Evolutionary conservation across 92 coral and sea anemone species (phyloP).

Genomic region (Palythoa heliodiscus): DNA sequence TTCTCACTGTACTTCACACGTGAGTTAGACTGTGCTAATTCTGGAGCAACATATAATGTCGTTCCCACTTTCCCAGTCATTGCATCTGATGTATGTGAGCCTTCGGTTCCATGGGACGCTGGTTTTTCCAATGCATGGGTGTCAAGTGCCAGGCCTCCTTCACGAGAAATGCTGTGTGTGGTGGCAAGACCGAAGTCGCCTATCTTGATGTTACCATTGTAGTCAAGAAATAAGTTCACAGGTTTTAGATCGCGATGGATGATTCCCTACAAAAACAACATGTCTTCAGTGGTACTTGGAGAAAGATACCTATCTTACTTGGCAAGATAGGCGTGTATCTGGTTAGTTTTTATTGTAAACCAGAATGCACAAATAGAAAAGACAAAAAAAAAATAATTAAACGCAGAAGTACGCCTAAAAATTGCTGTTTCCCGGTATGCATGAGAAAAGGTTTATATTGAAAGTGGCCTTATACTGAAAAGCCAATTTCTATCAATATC

Average conservation of each 20-base stretch:
- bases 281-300: not conserved
- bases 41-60: conserved; percentile 90
- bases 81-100: conserved; percentile 76
- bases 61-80: conserved; percentile 99
- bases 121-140: conserved; percentile 46
- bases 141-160: conserved; percentile 68
- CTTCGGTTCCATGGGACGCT: conserved; percentile 47
- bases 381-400: too few species aligned
- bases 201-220: conserved; percentile 85
- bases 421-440: too few species aligned
- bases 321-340: too few species aligned
- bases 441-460: too few species aligned
- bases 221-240: conserved; percentile 93
- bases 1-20: conserved; percentile 89
- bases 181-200: conserved; percentile 99
- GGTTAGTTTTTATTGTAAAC: too few species aligned
- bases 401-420: too few species aligned
- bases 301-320: too few species aligned
- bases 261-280: conserved; percentile 70
- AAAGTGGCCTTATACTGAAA: too few species aligned
- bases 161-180: conserved; percentile 83
- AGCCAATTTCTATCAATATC: too few species aligned
- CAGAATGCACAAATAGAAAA: too few species aligned
- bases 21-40: conserved; percentile 72
- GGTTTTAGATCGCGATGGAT: conserved; percentile 99